A percentile compares a stretch with the other conserved stretches of the same genome.
phyloP scores from a whole-genome alignment of 37 sponge, comb jelly and placozoan species.

The Lycopodina hypogea region DNA sequence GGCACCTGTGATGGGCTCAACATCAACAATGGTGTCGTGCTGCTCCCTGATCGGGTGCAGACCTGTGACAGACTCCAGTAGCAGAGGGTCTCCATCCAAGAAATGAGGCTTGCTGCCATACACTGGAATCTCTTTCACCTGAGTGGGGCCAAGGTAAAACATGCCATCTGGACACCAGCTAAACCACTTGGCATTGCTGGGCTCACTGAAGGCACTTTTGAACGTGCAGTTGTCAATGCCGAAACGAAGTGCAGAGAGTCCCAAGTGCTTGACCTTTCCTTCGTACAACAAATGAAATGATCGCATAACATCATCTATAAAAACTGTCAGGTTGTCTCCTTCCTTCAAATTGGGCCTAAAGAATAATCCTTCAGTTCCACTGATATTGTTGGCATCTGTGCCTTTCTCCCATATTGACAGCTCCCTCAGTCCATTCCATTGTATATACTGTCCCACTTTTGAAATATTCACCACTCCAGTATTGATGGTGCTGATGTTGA shows the following conservation, averaged over 20 bases:
- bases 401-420: constrained; percentile 23
- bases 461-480: constrained; percentile 60
- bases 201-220: constrained; percentile 31
- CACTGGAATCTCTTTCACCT: constrained; percentile 56
- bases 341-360: constrained; percentile 65
- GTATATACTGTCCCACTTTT: constrained; percentile 52
- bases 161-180: constrained; percentile 67
- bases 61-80: constrained; percentile 42
- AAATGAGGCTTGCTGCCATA: constrained; percentile 84
- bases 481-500: constrained; percentile 38
- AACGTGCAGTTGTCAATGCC: constrained; percentile 37
- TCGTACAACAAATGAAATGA: constrained; percentile 57
- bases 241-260: constrained; percentile 60
- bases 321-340: constrained; percentile 58
- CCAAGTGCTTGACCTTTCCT: constrained; percentile 29
- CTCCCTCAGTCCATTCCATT: constrained; percentile 60
- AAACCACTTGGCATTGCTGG: constrained; percentile 59
- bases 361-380: constrained; percentile 86
- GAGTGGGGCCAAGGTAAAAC: constrained; percentile 60
- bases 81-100: constrained; percentile 66
- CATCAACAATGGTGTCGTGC: constrained; percentile 56
- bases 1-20: constrained; percentile 75
- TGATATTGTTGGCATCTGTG: constrained; percentile 50
- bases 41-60: constrained; percentile 37
- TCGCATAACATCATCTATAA: constrained; percentile 69